Evolutionary conservation across 2,888 invertebrate species (phyloP).

Genomic region (Pyralis farinalis): DNA sequence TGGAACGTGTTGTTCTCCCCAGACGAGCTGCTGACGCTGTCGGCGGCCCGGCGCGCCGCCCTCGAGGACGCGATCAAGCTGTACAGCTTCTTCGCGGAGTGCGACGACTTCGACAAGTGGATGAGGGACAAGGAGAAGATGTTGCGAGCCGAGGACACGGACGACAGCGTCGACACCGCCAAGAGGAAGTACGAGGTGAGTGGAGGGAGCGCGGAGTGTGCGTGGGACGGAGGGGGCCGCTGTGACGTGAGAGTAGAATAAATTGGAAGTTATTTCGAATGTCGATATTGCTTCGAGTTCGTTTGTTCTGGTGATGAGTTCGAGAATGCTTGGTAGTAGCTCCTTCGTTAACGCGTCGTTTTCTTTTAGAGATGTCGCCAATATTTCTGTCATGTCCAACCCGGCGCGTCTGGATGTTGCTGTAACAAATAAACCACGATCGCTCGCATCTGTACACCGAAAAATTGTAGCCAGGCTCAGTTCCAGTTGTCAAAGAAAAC

Average conservation of each 20-base stretch:
- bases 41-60: constrained; percentile 89
- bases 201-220: too few relatives aligned
- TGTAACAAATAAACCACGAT: constrained; percentile 43
- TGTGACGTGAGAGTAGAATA: too few relatives aligned
- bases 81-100: constrained; percentile 96
- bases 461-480: too few relatives aligned
- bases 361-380: constrained; percentile 34
- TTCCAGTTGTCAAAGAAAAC: too few relatives aligned
- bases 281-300: constrained; percentile 20
- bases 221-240: too few relatives aligned
- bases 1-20: too few relatives aligned
- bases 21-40: constrained; percentile 89
- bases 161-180: constrained; percentile 95
- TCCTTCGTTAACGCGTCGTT: constrained; percentile 35
- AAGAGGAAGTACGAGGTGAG: constrained; percentile 95
- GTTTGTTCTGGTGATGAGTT: constrained; percentile 25
- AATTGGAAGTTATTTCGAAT: constrained; percentile 30
- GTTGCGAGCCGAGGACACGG: constrained; percentile 89
- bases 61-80: constrained; percentile 95
- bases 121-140: constrained; percentile 97
- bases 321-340: constrained; percentile 34
- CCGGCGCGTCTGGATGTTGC: constrained; percentile 32
- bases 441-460: too few relatives aligned
- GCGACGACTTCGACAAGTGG: constrained; percentile 99
- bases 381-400: constrained; percentile 35